These are phyloP conservation scores for Anthrax anthrax DNA, from an alignment of 2,888 invertebrate species.

Conservation along the genomic window DNA sequence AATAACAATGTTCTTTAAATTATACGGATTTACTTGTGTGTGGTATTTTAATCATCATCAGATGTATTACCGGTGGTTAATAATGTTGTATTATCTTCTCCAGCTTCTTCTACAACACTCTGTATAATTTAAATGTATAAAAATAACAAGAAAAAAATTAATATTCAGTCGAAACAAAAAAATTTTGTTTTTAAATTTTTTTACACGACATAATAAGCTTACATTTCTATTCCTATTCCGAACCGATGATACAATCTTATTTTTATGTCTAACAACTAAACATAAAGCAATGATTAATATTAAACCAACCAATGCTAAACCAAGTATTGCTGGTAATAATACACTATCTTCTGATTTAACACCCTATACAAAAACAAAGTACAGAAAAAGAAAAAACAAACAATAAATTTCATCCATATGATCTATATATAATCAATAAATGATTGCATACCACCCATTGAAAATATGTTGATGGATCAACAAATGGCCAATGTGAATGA, in stretches of 20 bases:
- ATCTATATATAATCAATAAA: no score
- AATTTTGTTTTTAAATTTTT: no score
- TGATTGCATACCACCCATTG: conserved; percentile 54
- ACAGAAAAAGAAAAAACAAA: neutral
- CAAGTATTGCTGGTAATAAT: conserved; percentile 37
- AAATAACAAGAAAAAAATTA: neutral
- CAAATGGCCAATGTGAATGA: conserved; percentile 48
- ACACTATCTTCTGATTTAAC: conserved; percentile 46
- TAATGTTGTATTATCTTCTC: conserved; percentile 30
- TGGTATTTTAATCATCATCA: conserved; percentile 26
- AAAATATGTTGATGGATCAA: conserved; percentile 49
- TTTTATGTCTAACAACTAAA: conserved; percentile 37
- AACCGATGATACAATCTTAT: conserved; percentile 28
- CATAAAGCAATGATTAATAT: conserved; percentile 38
- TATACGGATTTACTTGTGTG: no score
- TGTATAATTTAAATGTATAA: neutral
- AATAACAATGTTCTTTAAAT: no score
- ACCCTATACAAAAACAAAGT: conserved; percentile 31
- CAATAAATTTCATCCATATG: no score
- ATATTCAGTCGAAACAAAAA: no score
- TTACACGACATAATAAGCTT: conserved; percentile 15
- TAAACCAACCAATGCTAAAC: conserved; percentile 38
- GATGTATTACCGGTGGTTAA: conserved; percentile 27
- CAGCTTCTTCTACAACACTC: conserved; percentile 28
- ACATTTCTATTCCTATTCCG: conserved; percentile 32